Evolutionary conservation across 2,797 vertebrate genomes (phyloP), one percentile per base, ranked within the genome.

Genomic region (Myotis myotis): DNA sequence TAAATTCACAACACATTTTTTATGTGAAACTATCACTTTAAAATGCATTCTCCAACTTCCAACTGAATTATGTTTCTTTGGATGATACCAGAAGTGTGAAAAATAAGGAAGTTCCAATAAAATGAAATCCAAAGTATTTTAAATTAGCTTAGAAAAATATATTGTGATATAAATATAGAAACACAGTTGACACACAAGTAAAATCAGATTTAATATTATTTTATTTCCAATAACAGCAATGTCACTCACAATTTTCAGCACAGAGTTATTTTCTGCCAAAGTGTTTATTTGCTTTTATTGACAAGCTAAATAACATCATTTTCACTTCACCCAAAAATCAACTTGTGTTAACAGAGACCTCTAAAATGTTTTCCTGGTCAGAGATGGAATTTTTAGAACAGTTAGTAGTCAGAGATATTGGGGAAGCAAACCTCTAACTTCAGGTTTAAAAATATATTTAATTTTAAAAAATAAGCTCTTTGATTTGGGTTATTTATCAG

Each of bases 171-270:
- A 96, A 94, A 92, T 84, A 95, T 93, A 92, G 72, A 93, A 97
- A 91, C 36, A 92, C 60, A 53, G 10, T 33, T 84, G 80, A 90
- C 70, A 96, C 60, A 76, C 13, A 95, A 85, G 90, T 97, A 49
- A 97, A 97, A 97, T 96, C 79, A 53, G 51, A 91, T 95, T 96
- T 97, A 79, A 82, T 49, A 91, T 93, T 70, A 91, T 84, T 90
- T 94, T 79, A 95, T 95, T 96, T 96, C 93, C 92, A 97, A 30
- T 94, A 95, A 84, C 76, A 94, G n/a, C n/a, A 70, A 55, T 89
- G 86, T 30, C 93, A 94, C 25, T 96, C 91, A 94, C 44, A 89
- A n/a, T 96, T 94, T 96, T 89, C 68, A 96, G 72, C 66, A 83
- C 16, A 62, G 30, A 74, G 19, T 60, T 91, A 86, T 60, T 95